Base-by-base conservation (phyloP, 2,888 invertebrate genomes). In the Drosophila lutescens region DNA sequence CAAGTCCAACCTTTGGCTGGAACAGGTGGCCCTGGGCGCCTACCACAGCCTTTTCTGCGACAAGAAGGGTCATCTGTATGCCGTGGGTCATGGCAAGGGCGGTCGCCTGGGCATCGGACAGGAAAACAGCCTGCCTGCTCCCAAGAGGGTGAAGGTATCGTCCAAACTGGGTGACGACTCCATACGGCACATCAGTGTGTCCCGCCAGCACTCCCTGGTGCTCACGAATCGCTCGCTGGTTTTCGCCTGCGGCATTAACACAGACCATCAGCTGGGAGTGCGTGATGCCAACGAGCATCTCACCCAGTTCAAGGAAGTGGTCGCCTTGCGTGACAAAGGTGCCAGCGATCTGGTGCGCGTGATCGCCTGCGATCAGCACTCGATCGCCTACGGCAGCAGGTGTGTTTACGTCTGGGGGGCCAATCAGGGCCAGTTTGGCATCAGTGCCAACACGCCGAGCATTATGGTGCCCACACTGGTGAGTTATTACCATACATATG, bases 31-130 rank as follows among this genome's bases (percentile, higher is more conserved):
- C 1, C 68, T 92, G 10, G 90, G 90, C 6, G 76, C 86, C 4
- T 92, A 90, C 77, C 92, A 92, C 73, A 91, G 91, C 67, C 77
- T 92, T 7, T 92, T 92, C 68, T 68, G 91, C 8, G 91, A 92
- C 44, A 82, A 75, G 10, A 89, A 88, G 36, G 90, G 90, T 0
- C 80, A 89, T 32, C 95, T 95, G 2, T 97, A 94, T 93, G 94
- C 95, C 20, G 96, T 97, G 90, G 98, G 98, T 0, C 96, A 97
- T 92, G 95, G 96, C 12, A 95, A 95, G 74, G 96, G 96, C 13
- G 96, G 96, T 0, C 92, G 96, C 17, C 95, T 60, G 93, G 95
- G 89, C 93, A 95, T 93, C 77, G 95, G 95, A 13, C 91, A 92
- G 84, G 95, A 96, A 86, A 93, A 93, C 87, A 91, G 88, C 55